These are phyloP conservation scores for Aegotheles bennettii DNA, from an alignment of 2,113 vertebrate species.

Conservation along the genomic window DNA sequence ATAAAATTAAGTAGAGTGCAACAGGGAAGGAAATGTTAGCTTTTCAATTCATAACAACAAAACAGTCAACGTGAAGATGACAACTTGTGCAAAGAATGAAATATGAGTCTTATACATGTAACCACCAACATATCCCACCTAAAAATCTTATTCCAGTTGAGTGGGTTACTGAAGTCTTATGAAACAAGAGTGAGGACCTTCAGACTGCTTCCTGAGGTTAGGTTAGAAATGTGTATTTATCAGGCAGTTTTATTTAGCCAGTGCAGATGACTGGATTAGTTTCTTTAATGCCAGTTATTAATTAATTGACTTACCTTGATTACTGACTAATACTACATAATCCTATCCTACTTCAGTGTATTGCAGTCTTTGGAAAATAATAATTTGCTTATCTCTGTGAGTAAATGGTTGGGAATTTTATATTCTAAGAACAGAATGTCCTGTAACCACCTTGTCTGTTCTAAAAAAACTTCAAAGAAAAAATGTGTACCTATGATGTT, in stretches of 20 bases:
- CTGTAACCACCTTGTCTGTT: not conserved
- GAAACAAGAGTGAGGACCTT: not conserved
- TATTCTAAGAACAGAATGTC: not conserved
- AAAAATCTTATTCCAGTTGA: not conserved
- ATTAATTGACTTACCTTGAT: not conserved
- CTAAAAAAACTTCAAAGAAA: not conserved
- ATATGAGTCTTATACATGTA: not conserved
- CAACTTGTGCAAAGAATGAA: not conserved
- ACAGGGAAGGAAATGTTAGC: not conserved
- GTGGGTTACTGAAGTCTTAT: not conserved
- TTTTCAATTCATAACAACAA: not conserved
- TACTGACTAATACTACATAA: not conserved
- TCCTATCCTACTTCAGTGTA: not conserved
- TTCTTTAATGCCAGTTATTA: not conserved
- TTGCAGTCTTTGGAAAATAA: not conserved
- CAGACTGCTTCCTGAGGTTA: not conserved
- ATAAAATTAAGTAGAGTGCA: not conserved
- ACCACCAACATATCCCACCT: not conserved
- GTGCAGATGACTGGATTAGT: not conserved
- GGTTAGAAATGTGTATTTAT: not conserved
- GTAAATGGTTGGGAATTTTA: not conserved
- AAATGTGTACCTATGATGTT: not conserved
- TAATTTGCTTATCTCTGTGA: not conserved
- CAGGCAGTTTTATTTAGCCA: not conserved
- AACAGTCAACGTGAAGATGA: not conserved